Base-by-base conservation (phyloP, 2,888 invertebrate genomes). In the Keiferia lycopersicella region DNA sequence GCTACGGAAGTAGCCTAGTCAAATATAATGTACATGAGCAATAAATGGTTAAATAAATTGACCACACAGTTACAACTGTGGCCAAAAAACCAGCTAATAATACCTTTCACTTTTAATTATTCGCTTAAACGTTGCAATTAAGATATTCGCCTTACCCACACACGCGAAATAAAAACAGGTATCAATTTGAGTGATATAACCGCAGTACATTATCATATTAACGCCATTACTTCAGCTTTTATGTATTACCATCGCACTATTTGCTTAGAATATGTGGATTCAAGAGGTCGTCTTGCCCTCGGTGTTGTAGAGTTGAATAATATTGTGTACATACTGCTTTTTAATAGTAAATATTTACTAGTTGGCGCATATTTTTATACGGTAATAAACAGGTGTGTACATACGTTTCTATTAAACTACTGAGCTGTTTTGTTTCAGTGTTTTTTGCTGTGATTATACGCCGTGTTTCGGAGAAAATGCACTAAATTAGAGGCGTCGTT, bases 171-270 rank as follows among this genome's bases (percentile, higher is more conserved):
- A 11, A 51, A 51, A 51, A 51, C 51, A 11, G 48, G 48, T 18
- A 48, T 48, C 48, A n/a, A 48, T 48, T 48, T 41, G n/a, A 48
- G 18, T 48, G 48, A 48, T 18, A 18, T 48, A 18, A 48, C 18
- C 48, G 12, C 26, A 26, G 12, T 6, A 16, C 38, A 58, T 58
- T 58, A 58, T 18, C 58, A 58, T 58, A 58, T 58, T 58, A 39
- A 18, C 58, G 58, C 58, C 34, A 58, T 58, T 14, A 39, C 34
- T 39, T 10, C 56, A 16, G 10, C 26, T 14, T 16, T 8, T 22
- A 22, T 7, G 22, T 22, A 51, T 48, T 48, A 18, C 48, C 2
- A 51, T 51, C 12, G 51, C 4, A 6, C 10, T 14, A 41, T 41
- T 41, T 41, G 41, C 41, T 3, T 1, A n/a, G 41, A 41, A 41